Conservation (phyloP, 2,888 invertebrate species). For the Amblyteles armatorius region DNA sequence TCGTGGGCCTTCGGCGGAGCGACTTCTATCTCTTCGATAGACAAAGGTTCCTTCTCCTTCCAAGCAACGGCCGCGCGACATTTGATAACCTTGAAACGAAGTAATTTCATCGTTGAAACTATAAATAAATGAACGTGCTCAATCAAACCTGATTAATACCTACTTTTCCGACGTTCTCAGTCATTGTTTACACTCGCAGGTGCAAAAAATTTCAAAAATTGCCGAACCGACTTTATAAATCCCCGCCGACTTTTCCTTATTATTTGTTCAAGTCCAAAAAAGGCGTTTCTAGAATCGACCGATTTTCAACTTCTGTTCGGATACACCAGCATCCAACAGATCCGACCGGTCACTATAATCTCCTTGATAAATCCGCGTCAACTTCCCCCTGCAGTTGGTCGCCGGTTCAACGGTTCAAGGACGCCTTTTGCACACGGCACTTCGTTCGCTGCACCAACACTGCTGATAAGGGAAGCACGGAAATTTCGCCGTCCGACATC, state of each 20-base stretch:
- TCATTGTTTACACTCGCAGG: slow-evolving; percentile 69
- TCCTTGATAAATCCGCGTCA: not conserved
- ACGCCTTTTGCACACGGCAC: slow-evolving; percentile 45
- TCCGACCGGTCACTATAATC: not conserved
- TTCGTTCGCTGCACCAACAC: not conserved
- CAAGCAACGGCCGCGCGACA: slow-evolving; percentile 99
- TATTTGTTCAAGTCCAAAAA: too few relatives aligned
- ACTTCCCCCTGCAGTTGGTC: not conserved
- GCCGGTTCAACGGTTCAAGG: not conserved
- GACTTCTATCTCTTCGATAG: slow-evolving; percentile 96
- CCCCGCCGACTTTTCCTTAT: not conserved
- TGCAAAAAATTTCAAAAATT: not conserved
- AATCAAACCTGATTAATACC: slow-evolving; percentile 30
- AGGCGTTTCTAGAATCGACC: not conserved
- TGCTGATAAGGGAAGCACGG: not conserved
- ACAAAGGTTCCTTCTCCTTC: slow-evolving; percentile 95
- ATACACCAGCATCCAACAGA: not conserved
- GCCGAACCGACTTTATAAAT: not conserved
- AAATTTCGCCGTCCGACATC: slow-evolving; percentile 4
- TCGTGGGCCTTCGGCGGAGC: slow-evolving; percentile 97
- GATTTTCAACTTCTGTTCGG: not conserved
- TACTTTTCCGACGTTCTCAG: slow-evolving; percentile 78
- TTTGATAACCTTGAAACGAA: slow-evolving; percentile 89
- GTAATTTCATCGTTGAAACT: slow-evolving; percentile 32
- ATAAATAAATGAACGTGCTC: not conserved